phyloP scores from a whole-genome alignment of 2,113 vertebrate species.

The Ceuthmochares aereus region DNA sequence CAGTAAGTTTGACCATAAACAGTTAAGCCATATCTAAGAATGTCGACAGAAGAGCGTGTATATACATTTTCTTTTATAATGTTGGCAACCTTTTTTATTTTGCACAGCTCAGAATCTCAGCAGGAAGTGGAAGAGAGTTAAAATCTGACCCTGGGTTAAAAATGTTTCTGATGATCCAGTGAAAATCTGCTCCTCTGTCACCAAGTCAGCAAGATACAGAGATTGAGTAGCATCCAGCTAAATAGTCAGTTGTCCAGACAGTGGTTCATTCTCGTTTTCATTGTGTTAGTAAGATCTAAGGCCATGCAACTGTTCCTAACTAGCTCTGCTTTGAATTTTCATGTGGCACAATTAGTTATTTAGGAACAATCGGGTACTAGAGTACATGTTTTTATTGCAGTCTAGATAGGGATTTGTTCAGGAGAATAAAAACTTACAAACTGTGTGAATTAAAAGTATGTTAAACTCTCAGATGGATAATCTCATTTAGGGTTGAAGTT shows the following conservation, averaged over 20 bases:
- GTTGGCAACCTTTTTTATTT: background rate
- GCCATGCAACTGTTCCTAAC: background rate
- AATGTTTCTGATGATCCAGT: background rate
- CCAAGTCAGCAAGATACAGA: background rate
- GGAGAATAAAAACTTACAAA: background rate
- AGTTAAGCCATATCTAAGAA: slow-evolving; percentile 19
- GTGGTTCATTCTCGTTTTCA: background rate
- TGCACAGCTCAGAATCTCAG: slow-evolving; percentile 29
- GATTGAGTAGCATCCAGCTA: background rate
- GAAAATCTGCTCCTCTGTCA: slow-evolving; percentile 13
- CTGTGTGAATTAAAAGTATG: background rate
- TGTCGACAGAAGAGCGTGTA: background rate
- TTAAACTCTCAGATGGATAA: background rate
- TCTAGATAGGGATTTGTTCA: background rate
- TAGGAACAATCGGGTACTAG: background rate
- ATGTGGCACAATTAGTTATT: background rate
- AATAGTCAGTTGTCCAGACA: background rate
- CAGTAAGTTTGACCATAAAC: background rate
- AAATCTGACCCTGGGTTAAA: slow-evolving; percentile 22
- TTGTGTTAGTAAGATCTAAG: background rate
- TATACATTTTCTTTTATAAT: background rate
- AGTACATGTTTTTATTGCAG: background rate
- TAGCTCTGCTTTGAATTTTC: background rate
- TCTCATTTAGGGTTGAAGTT: background rate
- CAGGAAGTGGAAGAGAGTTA: slow-evolving; percentile 28